Evolutionary conservation across 2,113 vertebrate species (phyloP).

Genomic region (Pelobates fuscus): DNA sequence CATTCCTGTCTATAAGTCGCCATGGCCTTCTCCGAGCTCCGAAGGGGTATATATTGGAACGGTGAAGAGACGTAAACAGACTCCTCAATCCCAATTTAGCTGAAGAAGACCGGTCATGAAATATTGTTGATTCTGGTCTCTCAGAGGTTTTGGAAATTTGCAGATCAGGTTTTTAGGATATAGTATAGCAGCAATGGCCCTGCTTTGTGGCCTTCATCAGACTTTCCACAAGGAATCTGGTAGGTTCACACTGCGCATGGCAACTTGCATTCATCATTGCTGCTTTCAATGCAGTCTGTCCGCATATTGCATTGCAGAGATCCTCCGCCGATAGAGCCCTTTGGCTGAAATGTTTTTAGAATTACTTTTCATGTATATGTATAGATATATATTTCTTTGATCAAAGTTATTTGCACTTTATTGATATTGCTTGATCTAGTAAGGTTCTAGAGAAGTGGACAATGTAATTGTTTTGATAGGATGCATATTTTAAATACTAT

Average conservation of each 20-base stretch:
- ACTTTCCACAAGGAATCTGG: slow-evolving; percentile 29
- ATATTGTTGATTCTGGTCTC: slow-evolving; percentile 7
- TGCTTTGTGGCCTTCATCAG: slow-evolving; percentile 44
- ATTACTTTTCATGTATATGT: too few species aligned
- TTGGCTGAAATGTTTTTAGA: too few species aligned
- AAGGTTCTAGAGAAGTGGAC: too few species aligned
- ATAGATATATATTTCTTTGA: too few species aligned
- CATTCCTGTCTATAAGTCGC: background rate
- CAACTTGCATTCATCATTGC: too few species aligned
- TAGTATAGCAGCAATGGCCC: slow-evolving; percentile 8
- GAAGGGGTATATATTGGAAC: background rate
- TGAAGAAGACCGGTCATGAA: slow-evolving; percentile 2
- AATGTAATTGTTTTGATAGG: too few species aligned
- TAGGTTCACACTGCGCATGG: slow-evolving; percentile 29
- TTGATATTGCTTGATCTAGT: too few species aligned
- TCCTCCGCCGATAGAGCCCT: too few species aligned
- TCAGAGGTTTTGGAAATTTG: background rate
- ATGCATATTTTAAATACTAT: too few species aligned
- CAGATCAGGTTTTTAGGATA: slow-evolving; percentile 30
- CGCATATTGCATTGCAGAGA: too few species aligned
- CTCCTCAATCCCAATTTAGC: background rate
- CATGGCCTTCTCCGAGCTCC: background rate
- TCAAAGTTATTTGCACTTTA: too few species aligned
- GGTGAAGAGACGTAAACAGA: slow-evolving; percentile 1
- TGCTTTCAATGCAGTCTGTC: too few species aligned